phyloP scores from a whole-genome alignment of 1,140 invertebrate species.

The Idris sp. region DNA sequence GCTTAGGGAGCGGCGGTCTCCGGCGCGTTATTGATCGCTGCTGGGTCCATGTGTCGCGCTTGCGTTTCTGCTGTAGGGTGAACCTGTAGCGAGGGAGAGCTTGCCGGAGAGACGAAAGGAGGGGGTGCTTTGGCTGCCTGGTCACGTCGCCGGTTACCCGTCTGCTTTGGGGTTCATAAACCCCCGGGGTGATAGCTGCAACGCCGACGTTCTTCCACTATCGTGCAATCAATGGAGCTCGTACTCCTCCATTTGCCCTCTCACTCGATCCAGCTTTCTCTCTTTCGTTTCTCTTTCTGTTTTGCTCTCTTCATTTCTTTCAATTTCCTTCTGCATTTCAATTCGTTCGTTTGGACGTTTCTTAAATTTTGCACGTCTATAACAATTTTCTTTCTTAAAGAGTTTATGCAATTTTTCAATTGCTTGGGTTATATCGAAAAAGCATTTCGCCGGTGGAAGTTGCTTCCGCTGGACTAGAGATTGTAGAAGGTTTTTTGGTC shows the following conservation, averaged over 20 bases:
- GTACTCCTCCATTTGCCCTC: slow-evolving; percentile 51
- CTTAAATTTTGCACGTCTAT: too few species aligned
- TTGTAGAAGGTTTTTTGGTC: too few species aligned
- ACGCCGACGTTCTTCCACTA: slow-evolving; percentile 67
- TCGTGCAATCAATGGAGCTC: slow-evolving; percentile 76
- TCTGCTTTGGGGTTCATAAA: slow-evolving; percentile 74
- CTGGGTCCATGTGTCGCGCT: slow-evolving; percentile 77
- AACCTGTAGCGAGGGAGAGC: slow-evolving; percentile 73
- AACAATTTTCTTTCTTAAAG: too few species aligned
- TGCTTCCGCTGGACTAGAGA: too few species aligned
- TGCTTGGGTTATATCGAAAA: too few species aligned
- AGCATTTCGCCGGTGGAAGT: too few species aligned
- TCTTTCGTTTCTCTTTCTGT: slow-evolving; percentile 26
- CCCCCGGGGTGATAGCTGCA: slow-evolving; percentile 72
- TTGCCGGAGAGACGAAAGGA: slow-evolving; percentile 44
- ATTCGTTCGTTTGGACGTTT: too few species aligned
- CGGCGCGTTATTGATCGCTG: slow-evolving; percentile 73
- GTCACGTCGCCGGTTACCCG: slow-evolving; percentile 42
- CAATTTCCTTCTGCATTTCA: too few species aligned
- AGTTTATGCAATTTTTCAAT: too few species aligned
- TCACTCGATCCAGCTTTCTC: slow-evolving; percentile 25
- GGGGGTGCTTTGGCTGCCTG: slow-evolving; percentile 25
- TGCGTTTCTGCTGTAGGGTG: slow-evolving; percentile 73
- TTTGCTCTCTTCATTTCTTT: slow-evolving; percentile 24
- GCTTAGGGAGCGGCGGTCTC: slow-evolving; percentile 63